Percentiles rank a stretch among this genome's conserved stretches.
These are phyloP conservation scores for Andrena cerasifolii DNA, from an alignment of 1,140 invertebrate species.

Conservation along the genomic window DNA sequence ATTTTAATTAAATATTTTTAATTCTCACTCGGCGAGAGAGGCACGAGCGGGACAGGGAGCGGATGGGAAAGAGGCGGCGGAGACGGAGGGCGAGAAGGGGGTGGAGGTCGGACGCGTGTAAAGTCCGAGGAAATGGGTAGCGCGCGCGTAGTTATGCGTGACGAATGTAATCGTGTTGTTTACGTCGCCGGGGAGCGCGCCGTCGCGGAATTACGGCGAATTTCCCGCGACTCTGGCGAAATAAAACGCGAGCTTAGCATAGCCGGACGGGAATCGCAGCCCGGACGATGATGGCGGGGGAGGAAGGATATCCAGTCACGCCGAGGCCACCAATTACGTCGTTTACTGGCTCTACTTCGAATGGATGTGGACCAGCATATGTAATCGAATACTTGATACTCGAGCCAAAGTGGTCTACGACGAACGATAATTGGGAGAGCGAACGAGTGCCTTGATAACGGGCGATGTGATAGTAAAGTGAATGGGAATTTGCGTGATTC, in stretches of 20 bases:
- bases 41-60: background rate
- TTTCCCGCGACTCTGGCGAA: slow-evolving; percentile 2
- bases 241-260: background rate
- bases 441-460: background rate
- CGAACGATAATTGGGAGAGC: background rate
- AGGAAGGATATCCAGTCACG: background rate
- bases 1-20: slow-evolving; percentile 78
- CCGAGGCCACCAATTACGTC: background rate
- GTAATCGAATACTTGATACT: slow-evolving; percentile 3
- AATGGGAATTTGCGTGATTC: background rate
- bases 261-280: too few species aligned
- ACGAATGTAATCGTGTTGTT: slow-evolving; percentile 46
- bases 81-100: background rate
- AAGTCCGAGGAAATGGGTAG: background rate
- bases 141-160: background rate
- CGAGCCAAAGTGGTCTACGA: background rate
- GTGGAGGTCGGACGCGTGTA: too few species aligned
- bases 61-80: background rate
- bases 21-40: slow-evolving; percentile 47
- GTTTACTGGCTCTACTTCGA: background rate
- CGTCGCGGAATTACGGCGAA: background rate
- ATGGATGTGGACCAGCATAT: background rate
- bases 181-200: background rate
- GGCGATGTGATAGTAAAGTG: background rate
- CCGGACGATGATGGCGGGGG: background rate